Percentiles rank a stretch among this genome's conserved stretches.
These are phyloP conservation scores for Ypsolopha sequella DNA, from an alignment of 2,888 invertebrate species.

Conservation along the genomic window DNA sequence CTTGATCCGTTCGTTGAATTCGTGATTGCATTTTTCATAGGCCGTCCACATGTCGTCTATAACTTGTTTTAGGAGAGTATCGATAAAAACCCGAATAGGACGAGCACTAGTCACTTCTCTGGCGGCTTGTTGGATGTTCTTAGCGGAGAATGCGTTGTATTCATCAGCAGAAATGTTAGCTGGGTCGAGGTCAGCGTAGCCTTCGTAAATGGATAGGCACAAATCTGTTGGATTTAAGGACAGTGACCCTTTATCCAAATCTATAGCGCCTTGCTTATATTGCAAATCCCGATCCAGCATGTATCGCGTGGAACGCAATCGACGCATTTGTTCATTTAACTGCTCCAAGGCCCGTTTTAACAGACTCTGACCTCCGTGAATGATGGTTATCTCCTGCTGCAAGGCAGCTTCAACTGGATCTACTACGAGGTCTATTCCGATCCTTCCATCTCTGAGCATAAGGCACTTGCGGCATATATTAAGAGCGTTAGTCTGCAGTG, in stretches of 20 bases:
- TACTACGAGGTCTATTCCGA: slow-evolving; percentile 75
- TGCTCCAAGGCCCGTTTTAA: slow-evolving; percentile 75
- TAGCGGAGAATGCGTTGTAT: slow-evolving; percentile 74
- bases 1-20: slow-evolving; percentile 75
- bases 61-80: slow-evolving; percentile 77
- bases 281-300: slow-evolving; percentile 80
- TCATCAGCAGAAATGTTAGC: slow-evolving; percentile 71
- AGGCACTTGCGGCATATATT: slow-evolving; percentile 76
- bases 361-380: slow-evolving; percentile 66
- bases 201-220: slow-evolving; percentile 72
- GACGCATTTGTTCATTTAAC: slow-evolving; percentile 78
- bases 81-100: slow-evolving; percentile 76
- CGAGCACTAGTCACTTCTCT: slow-evolving; percentile 74
- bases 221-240: slow-evolving; percentile 71
- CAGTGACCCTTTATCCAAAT: slow-evolving; percentile 75
- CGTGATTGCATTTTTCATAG: slow-evolving; percentile 75
- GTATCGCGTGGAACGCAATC: slow-evolving; percentile 77
- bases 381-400: slow-evolving; percentile 76
- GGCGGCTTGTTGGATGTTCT: slow-evolving; percentile 71
- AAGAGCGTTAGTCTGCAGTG: slow-evolving; percentile 73
- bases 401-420: slow-evolving; percentile 82
- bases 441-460: slow-evolving; percentile 73
- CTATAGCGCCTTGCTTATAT: slow-evolving; percentile 77
- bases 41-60: slow-evolving; percentile 78
- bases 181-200: slow-evolving; percentile 58